phyloP scores from a whole-genome alignment of 2,113 vertebrate genomes.

The Platichthys flesus region DNA sequence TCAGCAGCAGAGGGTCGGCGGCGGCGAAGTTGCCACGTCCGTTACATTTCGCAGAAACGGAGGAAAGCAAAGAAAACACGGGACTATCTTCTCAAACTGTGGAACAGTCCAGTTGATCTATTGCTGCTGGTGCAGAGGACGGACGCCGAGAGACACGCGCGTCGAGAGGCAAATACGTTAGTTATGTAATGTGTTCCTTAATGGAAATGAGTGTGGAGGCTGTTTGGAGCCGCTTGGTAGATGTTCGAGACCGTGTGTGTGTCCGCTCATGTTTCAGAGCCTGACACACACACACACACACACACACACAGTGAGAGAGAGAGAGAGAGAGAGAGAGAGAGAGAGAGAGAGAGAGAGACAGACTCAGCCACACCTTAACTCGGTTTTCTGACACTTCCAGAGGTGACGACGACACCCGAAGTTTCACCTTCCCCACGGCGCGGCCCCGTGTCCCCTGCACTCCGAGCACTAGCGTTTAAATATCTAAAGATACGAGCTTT shows the following conservation, averaged over 20 bases:
- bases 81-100: constrained; percentile 33
- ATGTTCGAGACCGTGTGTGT: not conserved
- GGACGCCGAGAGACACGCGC: not conserved
- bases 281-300: too few species aligned
- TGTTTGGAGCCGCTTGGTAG: constrained; percentile 5
- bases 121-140: too few species aligned
- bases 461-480: constrained; percentile 36
- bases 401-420: constrained; percentile 61
- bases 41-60: constrained; percentile 46
- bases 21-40: constrained; percentile 80
- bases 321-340: too few species aligned
- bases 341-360: too few species aligned
- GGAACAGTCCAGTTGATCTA: constrained; percentile 36
- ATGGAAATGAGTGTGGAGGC: constrained; percentile 48
- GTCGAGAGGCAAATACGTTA: constrained; percentile 53
- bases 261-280: not conserved
- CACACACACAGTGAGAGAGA: too few species aligned
- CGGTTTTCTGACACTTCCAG: constrained; percentile 73
- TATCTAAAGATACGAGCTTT: not conserved
- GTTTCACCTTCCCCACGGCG: constrained; percentile 31
- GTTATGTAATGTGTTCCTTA: constrained; percentile 69
- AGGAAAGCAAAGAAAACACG: not conserved
- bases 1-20: constrained; percentile 44
- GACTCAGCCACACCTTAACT: constrained; percentile 85
- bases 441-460: not conserved